Conservation (phyloP, 1,140 invertebrate genomes). For the Cotesia chilonis region DNA sequence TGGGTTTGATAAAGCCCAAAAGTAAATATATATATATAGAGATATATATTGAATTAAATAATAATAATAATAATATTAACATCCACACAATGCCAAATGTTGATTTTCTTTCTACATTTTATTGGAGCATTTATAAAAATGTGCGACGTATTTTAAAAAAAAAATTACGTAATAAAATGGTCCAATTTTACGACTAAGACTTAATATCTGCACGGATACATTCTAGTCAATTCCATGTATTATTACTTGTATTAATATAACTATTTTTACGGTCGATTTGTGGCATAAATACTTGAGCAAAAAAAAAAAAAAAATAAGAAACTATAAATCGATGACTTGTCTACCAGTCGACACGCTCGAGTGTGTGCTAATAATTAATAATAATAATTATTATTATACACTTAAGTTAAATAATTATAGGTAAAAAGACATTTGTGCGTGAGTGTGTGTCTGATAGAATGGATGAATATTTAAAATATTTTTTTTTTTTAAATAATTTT, state of each 20-base stretch:
- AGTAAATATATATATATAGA: constrained; percentile 19
- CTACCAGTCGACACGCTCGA: background rate
- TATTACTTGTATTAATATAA: constrained; percentile 22
- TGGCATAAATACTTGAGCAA: background rate
- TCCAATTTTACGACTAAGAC: constrained; percentile 2
- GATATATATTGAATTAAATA: background rate
- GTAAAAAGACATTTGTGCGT: background rate
- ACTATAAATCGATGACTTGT: constrained; percentile 6
- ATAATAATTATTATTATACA: background rate
- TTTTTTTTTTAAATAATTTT: no score
- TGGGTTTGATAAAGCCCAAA: constrained; percentile 74
- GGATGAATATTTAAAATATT: background rate
- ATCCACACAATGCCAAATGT: background rate
- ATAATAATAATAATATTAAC: no score
- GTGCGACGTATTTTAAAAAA: background rate
- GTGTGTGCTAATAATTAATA: background rate
- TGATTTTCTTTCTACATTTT: background rate
- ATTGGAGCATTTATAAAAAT: no score
- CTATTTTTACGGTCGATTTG: constrained; percentile 21
- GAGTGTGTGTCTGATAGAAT: constrained; percentile 1
- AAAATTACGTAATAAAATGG: constrained; percentile 7
- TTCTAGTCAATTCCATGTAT: constrained; percentile 29
- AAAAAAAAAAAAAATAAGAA: background rate
- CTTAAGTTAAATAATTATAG: background rate
- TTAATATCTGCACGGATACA: background rate